These are phyloP conservation scores for Haplotaxodon microlepis DNA, from an alignment of 2,113 vertebrate species.

Conservation along the genomic window DNA sequence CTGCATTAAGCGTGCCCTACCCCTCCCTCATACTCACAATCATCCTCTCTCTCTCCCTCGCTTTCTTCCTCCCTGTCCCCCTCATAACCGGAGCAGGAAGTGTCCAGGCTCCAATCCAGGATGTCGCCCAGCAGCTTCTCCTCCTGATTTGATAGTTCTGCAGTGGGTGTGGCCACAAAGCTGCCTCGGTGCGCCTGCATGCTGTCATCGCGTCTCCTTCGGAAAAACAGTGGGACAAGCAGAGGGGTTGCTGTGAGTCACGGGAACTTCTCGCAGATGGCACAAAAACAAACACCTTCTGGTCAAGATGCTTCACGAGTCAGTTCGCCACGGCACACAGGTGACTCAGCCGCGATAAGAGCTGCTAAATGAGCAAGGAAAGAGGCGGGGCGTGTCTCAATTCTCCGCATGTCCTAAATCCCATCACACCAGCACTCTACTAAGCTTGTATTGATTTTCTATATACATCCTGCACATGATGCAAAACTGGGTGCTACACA, in stretches of 20 bases:
- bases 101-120: constrained; percentile 92
- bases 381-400: neutral
- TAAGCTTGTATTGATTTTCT: neutral
- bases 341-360: neutral
- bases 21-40: constrained; percentile 72
- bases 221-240: neutral
- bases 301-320: neutral
- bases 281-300: constrained; percentile 28
- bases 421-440: neutral
- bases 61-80: constrained; percentile 92
- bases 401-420: neutral
- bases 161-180: constrained; percentile 88
- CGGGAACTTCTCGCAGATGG: constrained; percentile 9
- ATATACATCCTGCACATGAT: neutral
- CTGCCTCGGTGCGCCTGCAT: constrained; percentile 81
- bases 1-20: neutral
- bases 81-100: constrained; percentile 88
- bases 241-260: constrained; percentile 26
- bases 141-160: constrained; percentile 91
- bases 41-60: constrained; percentile 83
- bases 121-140: constrained; percentile 88
- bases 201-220: constrained; percentile 82
- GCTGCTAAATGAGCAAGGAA: constrained; percentile 5
- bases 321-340: neutral
- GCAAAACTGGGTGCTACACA: neutral